These are phyloP conservation scores for Natrix natrix DNA, from an alignment of 2,797 vertebrate genomes.

Conservation along the genomic window DNA sequence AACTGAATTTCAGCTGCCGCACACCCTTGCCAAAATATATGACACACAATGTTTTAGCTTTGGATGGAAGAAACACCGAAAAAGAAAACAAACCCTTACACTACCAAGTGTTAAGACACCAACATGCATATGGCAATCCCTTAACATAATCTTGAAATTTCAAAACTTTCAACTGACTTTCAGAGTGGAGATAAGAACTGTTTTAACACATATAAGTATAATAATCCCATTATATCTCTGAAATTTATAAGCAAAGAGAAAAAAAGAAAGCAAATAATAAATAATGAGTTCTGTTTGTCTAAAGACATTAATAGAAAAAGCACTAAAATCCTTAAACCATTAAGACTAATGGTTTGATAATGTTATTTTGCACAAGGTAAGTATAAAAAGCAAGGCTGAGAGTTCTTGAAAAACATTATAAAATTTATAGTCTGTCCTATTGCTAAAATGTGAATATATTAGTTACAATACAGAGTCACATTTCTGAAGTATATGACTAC, in stretches of 20 bases:
- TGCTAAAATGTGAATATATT: background rate
- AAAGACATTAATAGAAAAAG: background rate
- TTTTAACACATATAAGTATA: background rate
- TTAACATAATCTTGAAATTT: background rate
- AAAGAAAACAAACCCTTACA: background rate
- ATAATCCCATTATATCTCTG: background rate
- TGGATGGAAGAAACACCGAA: background rate
- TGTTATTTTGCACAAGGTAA: background rate
- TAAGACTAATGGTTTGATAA: background rate
- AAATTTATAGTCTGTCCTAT: background rate
- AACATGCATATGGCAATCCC: too few relatives aligned
- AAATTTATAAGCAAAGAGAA: slow-evolving; percentile 13
- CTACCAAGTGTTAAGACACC: background rate
- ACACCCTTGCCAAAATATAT: background rate
- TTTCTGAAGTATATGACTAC: background rate
- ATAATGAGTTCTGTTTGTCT: background rate
- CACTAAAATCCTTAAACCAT: background rate
- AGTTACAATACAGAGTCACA: background rate
- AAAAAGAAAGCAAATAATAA: background rate
- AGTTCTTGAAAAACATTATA: background rate
- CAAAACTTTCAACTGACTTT: background rate
- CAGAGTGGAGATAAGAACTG: background rate
- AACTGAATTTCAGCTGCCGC: background rate
- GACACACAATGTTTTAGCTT: background rate
- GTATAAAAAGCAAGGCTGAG: background rate